Evolutionary conservation across 2,113 vertebrate genomes (phyloP), one percentile per base, ranked within the genome.

Genomic region (Chroicocephalus ridibundus): DNA sequence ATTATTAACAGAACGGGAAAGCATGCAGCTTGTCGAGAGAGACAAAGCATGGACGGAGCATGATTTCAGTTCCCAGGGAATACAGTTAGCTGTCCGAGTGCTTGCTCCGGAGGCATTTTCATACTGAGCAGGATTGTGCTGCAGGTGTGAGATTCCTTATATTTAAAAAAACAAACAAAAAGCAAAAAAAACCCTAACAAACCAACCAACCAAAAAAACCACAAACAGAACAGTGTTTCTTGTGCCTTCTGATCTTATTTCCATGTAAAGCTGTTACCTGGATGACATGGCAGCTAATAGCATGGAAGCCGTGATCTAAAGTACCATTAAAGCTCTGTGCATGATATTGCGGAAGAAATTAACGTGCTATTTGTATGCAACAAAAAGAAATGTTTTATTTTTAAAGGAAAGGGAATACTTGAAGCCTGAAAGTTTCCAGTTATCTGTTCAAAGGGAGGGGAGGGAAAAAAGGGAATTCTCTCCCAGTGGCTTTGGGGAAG

Each of bases 261-360:
- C 84, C 81, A 47, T 72, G 86, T 97, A 94, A 97, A 97, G 90
- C 95, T 82, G 92, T 97, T 97, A 94, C 96, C 96, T 97, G 93
- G 88, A 93, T 96, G 96, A 83, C 81, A 82, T 40, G 85, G 91
- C 96, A 80, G 93, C 95, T 98, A 94, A 97, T 90, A 94, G 93
- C 76, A 9, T 7, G 2, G 86, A 97, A 95, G 91, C 93, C 19
- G 11, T 88, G 62, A 91, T 91, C 79, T 95, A 84, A 95, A 96
- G 96, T 88, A 84, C 93, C 55, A 16, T 96, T 92, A 97, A 94
- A 96, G 82, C 94, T 94, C 71, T 21, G 16, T 54, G 93, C 70
- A 34, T 26, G 14, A 57, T 79, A 57, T 14, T 58, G 61, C 65
- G 82, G 80, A 92, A 88, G 80, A 94, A 95, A 98, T 97, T 92